Evolutionary conservation across 2,797 vertebrate genomes (phyloP), one percentile per base, ranked within the genome.

Genomic region (Paratrypauchen microcephalus): DNA sequence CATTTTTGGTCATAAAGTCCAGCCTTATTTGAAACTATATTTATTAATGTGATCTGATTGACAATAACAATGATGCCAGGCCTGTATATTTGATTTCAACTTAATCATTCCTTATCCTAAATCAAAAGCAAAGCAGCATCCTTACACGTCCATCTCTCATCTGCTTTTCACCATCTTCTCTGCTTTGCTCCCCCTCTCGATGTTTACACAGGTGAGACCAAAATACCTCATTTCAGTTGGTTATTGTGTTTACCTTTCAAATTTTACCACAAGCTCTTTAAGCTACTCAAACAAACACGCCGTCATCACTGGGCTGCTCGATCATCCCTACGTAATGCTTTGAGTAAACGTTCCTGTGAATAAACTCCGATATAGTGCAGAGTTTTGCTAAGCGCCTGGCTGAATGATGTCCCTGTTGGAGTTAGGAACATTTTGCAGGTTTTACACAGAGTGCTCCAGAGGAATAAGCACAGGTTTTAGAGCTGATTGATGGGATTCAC

Each of bases 231-330:
- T 78, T 84, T 83, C 68, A 71, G 28, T 63, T 28, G 73, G 50
- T 75, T 74, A 80, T 55, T 18, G 39, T 62, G 52, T 54, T 54
- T 54, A 23, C 21, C 52, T 54, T 54, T 54, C 8, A 21, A 8
- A 21, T 54, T 54, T 12, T 21, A 19, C 71, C 59, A 24, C 28
- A 64, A 65, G 70, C 23, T 8, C 15, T 74, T 75, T 77, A 76
- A 80, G 74, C 76, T 68, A 55, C 73, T 80, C 84, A 83, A 86
- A 72, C 83, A 79, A 74, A 72, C 77, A 78, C 57, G 72, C 76
- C 77, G 72, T 60, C 75, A 39, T 71, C 60, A 63, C 71, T 65
- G 60, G 41, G 68, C 71, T 73, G 71, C 76, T 85, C 82, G 79
- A 77, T 45, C 41, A 45, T 45, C 75, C 63, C 71, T 60, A 61